These are phyloP conservation scores for Grantiella picta DNA, from an alignment of 2,113 vertebrate genomes.

Conservation along the genomic window DNA sequence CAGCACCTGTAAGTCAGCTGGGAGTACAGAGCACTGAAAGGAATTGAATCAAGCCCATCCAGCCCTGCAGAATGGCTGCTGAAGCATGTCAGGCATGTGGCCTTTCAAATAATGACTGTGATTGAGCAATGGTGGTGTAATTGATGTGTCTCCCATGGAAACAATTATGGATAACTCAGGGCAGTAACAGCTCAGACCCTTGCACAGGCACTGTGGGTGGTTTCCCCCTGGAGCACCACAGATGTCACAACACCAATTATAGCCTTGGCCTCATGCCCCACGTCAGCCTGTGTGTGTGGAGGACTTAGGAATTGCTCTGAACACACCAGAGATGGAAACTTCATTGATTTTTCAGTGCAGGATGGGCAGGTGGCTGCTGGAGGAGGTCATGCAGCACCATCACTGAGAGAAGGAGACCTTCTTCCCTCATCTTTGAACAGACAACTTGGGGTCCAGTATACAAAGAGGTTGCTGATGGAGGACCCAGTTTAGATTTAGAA, in stretches of 20 bases:
- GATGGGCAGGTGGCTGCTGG: not conserved
- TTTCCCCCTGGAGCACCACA: not conserved
- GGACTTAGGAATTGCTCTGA: not conserved
- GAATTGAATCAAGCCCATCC: not conserved
- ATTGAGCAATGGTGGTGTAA: not conserved
- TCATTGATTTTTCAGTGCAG: not conserved
- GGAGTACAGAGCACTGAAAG: not conserved
- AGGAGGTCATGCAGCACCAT: not conserved
- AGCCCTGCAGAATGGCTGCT: not conserved
- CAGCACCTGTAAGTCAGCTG: not conserved
- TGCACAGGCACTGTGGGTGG: not conserved
- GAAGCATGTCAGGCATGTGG: not conserved
- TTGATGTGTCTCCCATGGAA: not conserved
- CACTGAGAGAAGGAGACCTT: not conserved
- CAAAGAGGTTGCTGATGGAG: not conserved
- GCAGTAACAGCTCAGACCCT: not conserved
- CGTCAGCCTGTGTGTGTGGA: not conserved
- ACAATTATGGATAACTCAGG: not conserved
- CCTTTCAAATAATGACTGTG: not conserved
- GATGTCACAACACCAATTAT: rapidly evolving
- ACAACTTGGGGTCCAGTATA: not conserved
- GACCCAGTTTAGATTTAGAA: not conserved
- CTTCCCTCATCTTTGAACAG: not conserved
- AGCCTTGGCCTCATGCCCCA: not conserved
- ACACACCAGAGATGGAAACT: not conserved